phyloP scores from a whole-genome alignment of 2,797 vertebrate species.

The Myotis planiceps region DNA sequence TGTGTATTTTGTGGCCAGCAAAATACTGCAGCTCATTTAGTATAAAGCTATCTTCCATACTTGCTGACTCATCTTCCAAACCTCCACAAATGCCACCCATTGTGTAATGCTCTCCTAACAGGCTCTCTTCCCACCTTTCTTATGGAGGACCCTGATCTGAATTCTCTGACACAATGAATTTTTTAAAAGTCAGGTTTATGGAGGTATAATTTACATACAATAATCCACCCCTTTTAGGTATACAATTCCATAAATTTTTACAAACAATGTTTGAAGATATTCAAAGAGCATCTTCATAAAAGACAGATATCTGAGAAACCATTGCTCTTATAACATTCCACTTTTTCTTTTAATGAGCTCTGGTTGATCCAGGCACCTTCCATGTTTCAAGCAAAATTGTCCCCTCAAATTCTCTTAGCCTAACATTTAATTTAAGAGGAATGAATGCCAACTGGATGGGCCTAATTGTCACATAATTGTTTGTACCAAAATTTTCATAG shows the following conservation, averaged over 20 bases:
- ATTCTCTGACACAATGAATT: background rate
- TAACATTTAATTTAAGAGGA: background rate
- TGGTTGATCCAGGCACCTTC: background rate
- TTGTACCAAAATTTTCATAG: background rate
- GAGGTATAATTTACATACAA: too few species aligned
- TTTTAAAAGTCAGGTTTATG: too few species aligned
- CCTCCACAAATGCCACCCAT: constrained; percentile 38
- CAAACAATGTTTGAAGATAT: too few species aligned
- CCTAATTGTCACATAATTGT: background rate
- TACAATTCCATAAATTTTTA: too few species aligned
- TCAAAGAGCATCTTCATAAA: background rate
- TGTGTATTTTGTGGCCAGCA: constrained; percentile 70
- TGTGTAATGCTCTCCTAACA: constrained; percentile 30
- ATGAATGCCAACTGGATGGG: background rate
- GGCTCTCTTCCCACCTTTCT: background rate
- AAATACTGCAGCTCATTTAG: constrained; percentile 28
- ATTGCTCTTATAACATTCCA: background rate
- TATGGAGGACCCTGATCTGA: background rate
- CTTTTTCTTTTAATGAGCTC: background rate
- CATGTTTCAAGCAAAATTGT: background rate
- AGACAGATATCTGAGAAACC: background rate
- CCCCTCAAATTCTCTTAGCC: background rate
- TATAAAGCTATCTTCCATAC: background rate
- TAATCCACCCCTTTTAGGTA: too few species aligned
- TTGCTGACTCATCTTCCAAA: constrained; percentile 78